Evolutionary conservation across 1,140 invertebrate species (phyloP).

Genomic region (Drosophila seguyi): DNA sequence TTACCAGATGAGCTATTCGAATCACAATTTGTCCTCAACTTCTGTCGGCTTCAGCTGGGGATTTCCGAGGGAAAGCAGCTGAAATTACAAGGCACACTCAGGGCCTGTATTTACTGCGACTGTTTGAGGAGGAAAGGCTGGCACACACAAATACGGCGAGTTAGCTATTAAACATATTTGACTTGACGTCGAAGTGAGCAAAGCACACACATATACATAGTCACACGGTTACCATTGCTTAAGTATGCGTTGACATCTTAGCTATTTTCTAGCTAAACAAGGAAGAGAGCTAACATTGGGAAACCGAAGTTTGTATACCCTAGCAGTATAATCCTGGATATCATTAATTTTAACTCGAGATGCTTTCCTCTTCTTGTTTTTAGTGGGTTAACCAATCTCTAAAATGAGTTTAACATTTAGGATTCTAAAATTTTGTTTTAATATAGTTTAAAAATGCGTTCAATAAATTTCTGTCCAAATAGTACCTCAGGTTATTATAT

Average conservation of each 20-base stretch:
- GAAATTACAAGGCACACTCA: conserved; percentile 35
- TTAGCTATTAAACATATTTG: conserved; percentile 71
- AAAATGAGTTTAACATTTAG: no score
- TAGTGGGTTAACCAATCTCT: no score
- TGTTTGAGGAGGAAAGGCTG: conserved; percentile 46
- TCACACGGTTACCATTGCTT: conserved; percentile 14
- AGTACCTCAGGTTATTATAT: no score
- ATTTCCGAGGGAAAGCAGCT: conserved; percentile 27
- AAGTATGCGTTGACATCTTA: conserved; percentile 10
- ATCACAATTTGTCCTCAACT: conserved; percentile 10
- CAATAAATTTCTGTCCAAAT: no score
- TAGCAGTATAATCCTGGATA: no score
- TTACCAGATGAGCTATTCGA: conserved; percentile 15
- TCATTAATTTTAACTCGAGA: no score
- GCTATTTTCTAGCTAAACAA: conserved; percentile 1
- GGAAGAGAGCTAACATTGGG: neutral
- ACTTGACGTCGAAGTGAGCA: conserved; percentile 66
- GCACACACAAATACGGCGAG: conserved; percentile 38
- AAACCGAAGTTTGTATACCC: no score
- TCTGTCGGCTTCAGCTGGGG: conserved; percentile 15
- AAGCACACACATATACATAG: conserved; percentile 22
- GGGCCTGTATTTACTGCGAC: conserved; percentile 15
- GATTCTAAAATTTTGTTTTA: no score
- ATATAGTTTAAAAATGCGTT: no score
- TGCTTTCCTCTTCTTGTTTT: no score